Evolutionary conservation across 2,113 vertebrate species (phyloP).

Genomic region (Pelecanoides urinatrix): DNA sequence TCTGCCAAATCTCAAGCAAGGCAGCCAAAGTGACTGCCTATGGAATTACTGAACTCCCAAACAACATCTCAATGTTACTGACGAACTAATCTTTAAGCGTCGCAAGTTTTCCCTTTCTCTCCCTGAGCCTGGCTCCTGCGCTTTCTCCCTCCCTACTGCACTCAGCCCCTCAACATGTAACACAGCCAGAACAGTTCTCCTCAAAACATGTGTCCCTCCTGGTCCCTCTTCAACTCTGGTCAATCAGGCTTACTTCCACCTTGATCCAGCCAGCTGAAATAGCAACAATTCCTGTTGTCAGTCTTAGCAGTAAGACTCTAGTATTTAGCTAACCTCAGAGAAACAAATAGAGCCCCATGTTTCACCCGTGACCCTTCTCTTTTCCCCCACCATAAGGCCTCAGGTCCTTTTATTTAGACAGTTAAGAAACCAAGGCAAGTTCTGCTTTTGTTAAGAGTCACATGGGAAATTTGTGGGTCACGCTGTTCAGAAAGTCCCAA

Average conservation of each 20-base stretch:
- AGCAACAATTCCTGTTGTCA: background rate
- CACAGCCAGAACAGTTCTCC: background rate
- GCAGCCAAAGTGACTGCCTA: background rate
- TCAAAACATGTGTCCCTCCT: fast-evolving
- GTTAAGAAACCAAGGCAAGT: background rate
- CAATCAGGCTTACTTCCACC: background rate
- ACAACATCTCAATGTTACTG: background rate
- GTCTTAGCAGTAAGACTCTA: background rate
- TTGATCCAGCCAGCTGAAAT: background rate
- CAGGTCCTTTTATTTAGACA: background rate
- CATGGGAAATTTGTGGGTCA: background rate
- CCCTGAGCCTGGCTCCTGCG: background rate
- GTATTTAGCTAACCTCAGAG: background rate
- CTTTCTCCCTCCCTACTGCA: background rate
- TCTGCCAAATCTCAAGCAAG: background rate
- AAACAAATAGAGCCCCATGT: background rate
- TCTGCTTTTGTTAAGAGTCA: background rate
- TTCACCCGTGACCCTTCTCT: background rate
- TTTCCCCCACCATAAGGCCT: background rate
- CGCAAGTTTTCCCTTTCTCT: background rate
- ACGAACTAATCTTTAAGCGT: background rate
- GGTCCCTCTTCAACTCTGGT: background rate
- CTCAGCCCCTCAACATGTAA: background rate
- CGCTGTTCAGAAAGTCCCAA: background rate
- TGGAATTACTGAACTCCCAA: background rate